phyloP scores from a whole-genome alignment of 1,140 invertebrate species.

The Meloidogyne floridensis region DNA sequence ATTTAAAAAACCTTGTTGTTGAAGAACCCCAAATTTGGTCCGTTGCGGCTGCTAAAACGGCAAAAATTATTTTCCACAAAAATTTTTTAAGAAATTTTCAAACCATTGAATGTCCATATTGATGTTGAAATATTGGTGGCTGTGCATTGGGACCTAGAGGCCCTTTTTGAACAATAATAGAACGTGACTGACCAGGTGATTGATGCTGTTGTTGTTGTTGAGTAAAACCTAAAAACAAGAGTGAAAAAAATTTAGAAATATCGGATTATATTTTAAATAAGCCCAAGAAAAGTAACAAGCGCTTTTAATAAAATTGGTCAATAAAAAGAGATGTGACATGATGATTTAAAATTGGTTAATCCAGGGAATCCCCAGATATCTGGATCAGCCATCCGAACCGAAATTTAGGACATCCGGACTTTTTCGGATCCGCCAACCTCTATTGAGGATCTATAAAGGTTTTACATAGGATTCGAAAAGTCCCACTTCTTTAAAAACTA shows the following conservation, averaged over 20 bases:
- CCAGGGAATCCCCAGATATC: too few relatives aligned
- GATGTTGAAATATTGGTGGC: background rate
- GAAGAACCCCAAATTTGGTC: background rate
- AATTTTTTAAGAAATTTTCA: background rate
- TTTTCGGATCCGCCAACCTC: too few relatives aligned
- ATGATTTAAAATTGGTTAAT: too few relatives aligned
- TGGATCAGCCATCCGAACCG: too few relatives aligned
- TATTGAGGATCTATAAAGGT: too few relatives aligned
- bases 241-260: background rate
- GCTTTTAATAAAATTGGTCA: too few relatives aligned
- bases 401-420: too few relatives aligned
- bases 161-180: background rate
- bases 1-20: constrained; percentile 4
- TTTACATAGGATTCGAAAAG: too few relatives aligned
- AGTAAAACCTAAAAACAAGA: background rate
- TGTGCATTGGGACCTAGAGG: background rate
- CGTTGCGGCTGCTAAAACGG: background rate
- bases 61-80: background rate
- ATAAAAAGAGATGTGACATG: too few relatives aligned
- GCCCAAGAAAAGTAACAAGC: too few relatives aligned
- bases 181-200: background rate
- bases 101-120: background rate
- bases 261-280: too few relatives aligned
- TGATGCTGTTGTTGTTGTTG: constrained; percentile 5
- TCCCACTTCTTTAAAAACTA: background rate